Evolutionary conservation across 2,113 vertebrate species (phyloP), one percentile per base, ranked within the genome.

Genomic region (Oreotrochilus melanogaster): DNA sequence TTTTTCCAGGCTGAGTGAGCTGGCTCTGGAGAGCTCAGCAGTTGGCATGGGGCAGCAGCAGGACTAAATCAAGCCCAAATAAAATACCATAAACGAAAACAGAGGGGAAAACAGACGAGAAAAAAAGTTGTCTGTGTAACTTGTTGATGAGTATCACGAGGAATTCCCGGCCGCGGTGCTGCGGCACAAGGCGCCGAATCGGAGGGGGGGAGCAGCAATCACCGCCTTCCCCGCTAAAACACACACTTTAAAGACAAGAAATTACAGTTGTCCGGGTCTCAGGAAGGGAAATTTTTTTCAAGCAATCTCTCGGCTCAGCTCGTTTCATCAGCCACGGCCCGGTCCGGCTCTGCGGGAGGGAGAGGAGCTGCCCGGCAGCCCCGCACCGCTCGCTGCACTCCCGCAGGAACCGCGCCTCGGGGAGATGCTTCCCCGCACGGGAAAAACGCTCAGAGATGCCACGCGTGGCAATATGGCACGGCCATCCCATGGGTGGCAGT

Each of bases 81-180:
- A 78, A 87, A 93, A 84, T 31, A 33, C 0, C 3, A 61, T 37
- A 61, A 95, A 86, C 27, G 22, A 94, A 93, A 91, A 0, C 2
- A 0, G 14, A 8, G 11, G 24, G 9, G 4, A 2, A 25, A 57
- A 66, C 1, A n/a, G 3, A 57, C 60, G 5, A 9, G 8, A 62
- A 71, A n/a, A 43, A n/a, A 2, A 28, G 12, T 14, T n/a, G 19
- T 19, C 48, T 35, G 3, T 0, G 0, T 30, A 65, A 78, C 23
- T 74, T 78, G 22, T 14, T 62, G 45, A 35, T 78, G 15, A 48
- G 5, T 13, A 48, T 43, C 33, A 66, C 2, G 0, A 3, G 27
- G 37, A n/a, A 48, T 27, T 33, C 27, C 24, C 4, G 1, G 51
- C 22, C 1, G 1, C 56, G 37, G 19, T 2, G 14, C 3, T n/a